Conservation (phyloP, 2,797 vertebrate genomes). For the Hoplostethus mediterraneus region DNA sequence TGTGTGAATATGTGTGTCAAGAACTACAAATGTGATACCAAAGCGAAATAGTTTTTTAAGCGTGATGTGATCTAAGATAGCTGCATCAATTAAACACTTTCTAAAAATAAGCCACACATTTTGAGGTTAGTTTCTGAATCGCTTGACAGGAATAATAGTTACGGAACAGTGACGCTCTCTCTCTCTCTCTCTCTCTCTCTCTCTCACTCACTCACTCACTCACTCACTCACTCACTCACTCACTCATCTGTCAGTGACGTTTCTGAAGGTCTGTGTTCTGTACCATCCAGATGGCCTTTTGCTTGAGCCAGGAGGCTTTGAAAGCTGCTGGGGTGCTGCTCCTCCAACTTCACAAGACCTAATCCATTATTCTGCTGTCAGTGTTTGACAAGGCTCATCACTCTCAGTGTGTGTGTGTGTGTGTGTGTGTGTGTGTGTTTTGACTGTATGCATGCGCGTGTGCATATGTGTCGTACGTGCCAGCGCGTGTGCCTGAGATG, state of each 20-base stretch:
- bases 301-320: conserved; percentile 22
- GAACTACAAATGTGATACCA: conserved; percentile 11
- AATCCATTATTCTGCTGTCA: conserved; percentile 14
- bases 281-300: conserved; percentile 31
- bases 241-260: conserved; percentile 7
- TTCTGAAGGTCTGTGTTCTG: conserved; percentile 6
- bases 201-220: background rate
- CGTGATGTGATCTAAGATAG: background rate
- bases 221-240: background rate
- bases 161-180: background rate
- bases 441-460: background rate
- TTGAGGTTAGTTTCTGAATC: background rate
- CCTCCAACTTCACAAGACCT: conserved; percentile 29
- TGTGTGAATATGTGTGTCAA: conserved; percentile 22
- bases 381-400: conserved; percentile 29
- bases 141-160: background rate
- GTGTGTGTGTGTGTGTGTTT: background rate
- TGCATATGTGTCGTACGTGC: background rate
- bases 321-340: conserved; percentile 16
- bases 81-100: conserved; percentile 5
- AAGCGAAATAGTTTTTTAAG: conserved; percentile 19
- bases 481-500: conserved; percentile 16
- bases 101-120: background rate
- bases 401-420: conserved; percentile 6
- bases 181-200: background rate